These are phyloP conservation scores for Cheilosia pagana DNA, from an alignment of 2,888 invertebrate genomes.

Conservation along the genomic window DNA sequence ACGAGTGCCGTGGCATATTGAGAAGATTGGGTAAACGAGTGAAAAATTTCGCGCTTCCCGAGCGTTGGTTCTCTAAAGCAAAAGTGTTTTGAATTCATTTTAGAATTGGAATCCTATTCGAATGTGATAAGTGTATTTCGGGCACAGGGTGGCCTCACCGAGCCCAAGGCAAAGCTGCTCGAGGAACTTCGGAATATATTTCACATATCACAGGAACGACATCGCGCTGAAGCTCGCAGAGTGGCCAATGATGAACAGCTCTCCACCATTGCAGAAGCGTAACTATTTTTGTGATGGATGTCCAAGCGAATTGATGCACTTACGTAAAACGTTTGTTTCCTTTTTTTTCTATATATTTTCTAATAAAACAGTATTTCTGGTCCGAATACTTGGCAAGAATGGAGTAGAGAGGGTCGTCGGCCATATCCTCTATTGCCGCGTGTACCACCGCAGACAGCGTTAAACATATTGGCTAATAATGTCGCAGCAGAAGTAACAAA, in stretches of 20 bases:
- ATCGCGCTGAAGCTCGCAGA: conserved; percentile 95
- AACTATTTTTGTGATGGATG: conserved; percentile 82
- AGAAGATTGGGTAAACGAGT: conserved; percentile 89
- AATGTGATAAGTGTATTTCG: conserved; percentile 94
- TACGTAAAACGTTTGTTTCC: conserved; percentile 59
- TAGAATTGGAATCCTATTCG: conserved; percentile 96
- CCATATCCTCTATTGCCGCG: conserved; percentile 92
- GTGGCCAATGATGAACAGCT: conserved; percentile 96
- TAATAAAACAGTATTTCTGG: conserved; percentile 85
- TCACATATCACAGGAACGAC: conserved; percentile 95
- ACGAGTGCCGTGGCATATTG: conserved; percentile 94
- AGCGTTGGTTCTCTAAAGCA: conserved; percentile 60
- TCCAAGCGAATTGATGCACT: conserved; percentile 40
- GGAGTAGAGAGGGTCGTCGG: conserved; percentile 94
- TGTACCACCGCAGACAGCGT: conserved; percentile 92
- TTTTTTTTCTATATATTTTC: conserved; percentile 28
- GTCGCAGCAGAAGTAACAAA: conserved; percentile 87
- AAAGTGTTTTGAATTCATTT: conserved; percentile 61
- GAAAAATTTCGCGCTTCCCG: conserved; percentile 76
- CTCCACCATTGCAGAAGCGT: conserved; percentile 95
- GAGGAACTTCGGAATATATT: conserved; percentile 92
- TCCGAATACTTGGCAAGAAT: conserved; percentile 88
- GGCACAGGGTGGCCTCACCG: conserved; percentile 94
- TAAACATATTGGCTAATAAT: conserved; percentile 92
- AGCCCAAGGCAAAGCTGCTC: conserved; percentile 92